These are phyloP conservation scores for Galemys pyrenaicus DNA, from an alignment of 2,113 vertebrate genomes.

Conservation along the genomic window DNA sequence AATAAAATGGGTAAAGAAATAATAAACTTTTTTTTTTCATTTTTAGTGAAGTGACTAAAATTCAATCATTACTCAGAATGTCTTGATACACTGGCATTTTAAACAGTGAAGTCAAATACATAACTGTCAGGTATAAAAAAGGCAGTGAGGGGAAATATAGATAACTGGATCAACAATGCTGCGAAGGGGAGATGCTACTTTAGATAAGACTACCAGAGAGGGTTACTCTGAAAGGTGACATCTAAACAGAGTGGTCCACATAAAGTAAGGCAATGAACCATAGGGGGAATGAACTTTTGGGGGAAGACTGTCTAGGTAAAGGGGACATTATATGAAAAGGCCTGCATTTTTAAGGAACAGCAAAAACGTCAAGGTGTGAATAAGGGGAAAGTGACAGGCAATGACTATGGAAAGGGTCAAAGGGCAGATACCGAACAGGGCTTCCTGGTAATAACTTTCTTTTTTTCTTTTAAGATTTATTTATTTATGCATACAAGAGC, in stretches of 20 bases:
- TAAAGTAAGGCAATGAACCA: neutral
- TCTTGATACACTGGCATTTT: neutral
- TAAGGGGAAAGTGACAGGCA: neutral
- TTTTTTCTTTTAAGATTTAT: no score
- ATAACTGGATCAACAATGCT: neutral
- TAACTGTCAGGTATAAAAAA: neutral
- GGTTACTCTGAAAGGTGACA: neutral
- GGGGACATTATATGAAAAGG: neutral
- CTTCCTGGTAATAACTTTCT: neutral
- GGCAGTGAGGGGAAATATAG: neutral
- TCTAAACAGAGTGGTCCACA: neutral
- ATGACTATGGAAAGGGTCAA: neutral
- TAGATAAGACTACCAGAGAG: neutral
- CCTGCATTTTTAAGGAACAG: neutral
- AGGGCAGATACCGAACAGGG: neutral
- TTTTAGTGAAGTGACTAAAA: slow-evolving; percentile 8
- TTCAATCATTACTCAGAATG: neutral
- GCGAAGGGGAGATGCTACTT: neutral
- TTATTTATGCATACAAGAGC: no score
- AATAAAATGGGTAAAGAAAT: neutral
- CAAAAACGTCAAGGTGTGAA: neutral
- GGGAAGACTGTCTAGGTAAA: neutral
- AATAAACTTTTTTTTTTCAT: neutral
- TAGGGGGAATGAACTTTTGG: no score
- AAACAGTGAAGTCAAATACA: neutral